Conservation (phyloP, 2,797 vertebrate species). For the Craterocephalus amniculus region DNA sequence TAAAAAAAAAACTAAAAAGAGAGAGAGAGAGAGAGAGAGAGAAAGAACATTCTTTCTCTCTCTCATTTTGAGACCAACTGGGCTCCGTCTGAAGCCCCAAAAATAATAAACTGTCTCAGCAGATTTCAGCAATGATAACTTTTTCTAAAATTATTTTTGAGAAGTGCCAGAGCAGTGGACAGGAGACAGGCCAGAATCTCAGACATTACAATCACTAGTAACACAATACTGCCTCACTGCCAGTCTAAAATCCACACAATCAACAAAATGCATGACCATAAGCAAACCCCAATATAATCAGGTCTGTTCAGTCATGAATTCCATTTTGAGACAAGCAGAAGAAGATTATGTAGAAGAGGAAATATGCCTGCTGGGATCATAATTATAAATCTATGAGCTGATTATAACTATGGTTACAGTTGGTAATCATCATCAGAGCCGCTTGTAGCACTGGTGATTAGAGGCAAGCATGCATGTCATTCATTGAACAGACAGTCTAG, state of each 20-base stretch:
- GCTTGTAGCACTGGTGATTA: slow-evolving; percentile 81
- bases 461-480: slow-evolving; percentile 71
- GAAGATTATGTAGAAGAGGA: slow-evolving; percentile 74
- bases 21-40: no score
- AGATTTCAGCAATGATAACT: slow-evolving; percentile 13
- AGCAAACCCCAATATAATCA: slow-evolving; percentile 60
- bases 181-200: slow-evolving; percentile 20
- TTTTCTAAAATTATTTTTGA: slow-evolving; percentile 27
- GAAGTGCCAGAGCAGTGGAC: slow-evolving; percentile 13
- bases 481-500: slow-evolving; percentile 61
- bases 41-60: not conserved
- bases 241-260: slow-evolving; percentile 62
- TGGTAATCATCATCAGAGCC: slow-evolving; percentile 82
- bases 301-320: slow-evolving; percentile 63
- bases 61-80: slow-evolving; percentile 16
- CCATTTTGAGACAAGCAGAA: slow-evolving; percentile 60
- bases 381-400: slow-evolving; percentile 84
- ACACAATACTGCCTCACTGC: slow-evolving; percentile 40
- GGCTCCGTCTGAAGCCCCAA: slow-evolving; percentile 7
- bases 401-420: slow-evolving; percentile 81
- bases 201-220: slow-evolving; percentile 50
- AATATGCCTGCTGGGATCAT: slow-evolving; percentile 80
- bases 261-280: slow-evolving; percentile 59
- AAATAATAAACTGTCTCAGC: slow-evolving; percentile 12
- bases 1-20: no score